These are phyloP conservation scores for Himalopsyche anomala DNA, from an alignment of 2,888 invertebrate genomes.

Conservation along the genomic window DNA sequence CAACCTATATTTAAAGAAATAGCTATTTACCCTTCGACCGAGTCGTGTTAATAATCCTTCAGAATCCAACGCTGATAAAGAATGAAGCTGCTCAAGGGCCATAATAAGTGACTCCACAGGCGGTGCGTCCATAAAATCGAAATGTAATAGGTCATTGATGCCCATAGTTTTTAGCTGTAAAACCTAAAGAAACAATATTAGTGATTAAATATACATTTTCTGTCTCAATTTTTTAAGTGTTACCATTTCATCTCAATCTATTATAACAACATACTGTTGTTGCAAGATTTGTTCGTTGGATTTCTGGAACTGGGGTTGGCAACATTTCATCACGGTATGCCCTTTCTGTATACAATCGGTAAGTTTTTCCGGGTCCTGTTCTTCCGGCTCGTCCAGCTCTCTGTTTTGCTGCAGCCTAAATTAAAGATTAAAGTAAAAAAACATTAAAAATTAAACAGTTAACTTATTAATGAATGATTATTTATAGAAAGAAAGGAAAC, in stretches of 20 bases:
- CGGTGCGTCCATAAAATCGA: conserved; percentile 99
- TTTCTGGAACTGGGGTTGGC: conserved; percentile 98
- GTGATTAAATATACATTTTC: background rate
- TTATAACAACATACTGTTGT: conserved; percentile 80
- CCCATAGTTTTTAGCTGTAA: conserved; percentile 99
- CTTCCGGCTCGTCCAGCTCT: conserved; percentile 97
- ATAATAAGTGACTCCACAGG: conserved; percentile 98
- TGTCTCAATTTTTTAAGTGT: no score
- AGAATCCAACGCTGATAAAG: conserved; percentile 96
- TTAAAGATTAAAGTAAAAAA: conserved; percentile 46
- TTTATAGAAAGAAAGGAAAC: conserved; percentile 31
- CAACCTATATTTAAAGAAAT: background rate
- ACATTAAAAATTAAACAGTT: background rate
- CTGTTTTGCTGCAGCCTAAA: conserved; percentile 96
- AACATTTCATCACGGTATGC: conserved; percentile 99
- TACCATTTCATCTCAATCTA: background rate
- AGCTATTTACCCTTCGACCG: conserved; percentile 81
- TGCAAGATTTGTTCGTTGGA: conserved; percentile 98
- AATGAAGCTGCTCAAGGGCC: conserved; percentile 97
- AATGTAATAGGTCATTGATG: conserved; percentile 97
- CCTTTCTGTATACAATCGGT: conserved; percentile 97
- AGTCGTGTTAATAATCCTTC: conserved; percentile 91
- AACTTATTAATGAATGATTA: no score
- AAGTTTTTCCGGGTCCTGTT: conserved; percentile 98
- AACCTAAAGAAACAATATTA: conserved; percentile 74